These are phyloP conservation scores for Monarcha castaneiventris DNA, from an alignment of 2,113 vertebrate species.

Conservation along the genomic window DNA sequence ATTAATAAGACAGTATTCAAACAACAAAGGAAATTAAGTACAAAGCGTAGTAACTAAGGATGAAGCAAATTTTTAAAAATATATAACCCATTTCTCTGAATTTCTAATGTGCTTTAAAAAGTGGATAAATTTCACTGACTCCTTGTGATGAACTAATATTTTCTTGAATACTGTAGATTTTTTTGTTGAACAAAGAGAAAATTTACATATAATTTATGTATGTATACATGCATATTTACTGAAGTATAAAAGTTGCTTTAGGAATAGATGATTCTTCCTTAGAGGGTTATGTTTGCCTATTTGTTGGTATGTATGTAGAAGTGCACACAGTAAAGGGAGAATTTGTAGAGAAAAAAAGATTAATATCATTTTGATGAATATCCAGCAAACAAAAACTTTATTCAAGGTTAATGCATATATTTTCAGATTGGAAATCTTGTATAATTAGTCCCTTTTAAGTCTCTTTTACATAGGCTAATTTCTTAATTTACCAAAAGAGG, in stretches of 20 bases:
- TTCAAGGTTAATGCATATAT: background rate
- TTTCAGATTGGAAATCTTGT: background rate
- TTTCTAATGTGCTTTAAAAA: background rate
- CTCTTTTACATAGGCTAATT: background rate
- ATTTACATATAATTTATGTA: background rate
- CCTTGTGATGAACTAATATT: background rate
- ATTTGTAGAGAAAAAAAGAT: background rate
- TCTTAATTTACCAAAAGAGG: background rate
- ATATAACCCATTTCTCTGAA: background rate
- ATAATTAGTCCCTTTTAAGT: background rate
- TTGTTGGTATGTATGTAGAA: background rate
- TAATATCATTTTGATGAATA: background rate
- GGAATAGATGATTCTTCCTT: background rate
- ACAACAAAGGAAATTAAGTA: slow-evolving; percentile 1
- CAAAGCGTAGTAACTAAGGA: background rate
- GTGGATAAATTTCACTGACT: background rate
- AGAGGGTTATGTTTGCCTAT: background rate
- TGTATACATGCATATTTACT: background rate
- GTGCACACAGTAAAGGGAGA: background rate
- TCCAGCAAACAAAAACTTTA: background rate
- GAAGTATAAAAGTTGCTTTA: background rate
- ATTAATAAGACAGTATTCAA: slow-evolving; percentile 50
- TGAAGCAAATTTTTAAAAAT: background rate
- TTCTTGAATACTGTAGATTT: background rate
- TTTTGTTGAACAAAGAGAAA: background rate